Base-by-base conservation (phyloP, 1,140 invertebrate genomes). In the Hyles euphorbiae region DNA sequence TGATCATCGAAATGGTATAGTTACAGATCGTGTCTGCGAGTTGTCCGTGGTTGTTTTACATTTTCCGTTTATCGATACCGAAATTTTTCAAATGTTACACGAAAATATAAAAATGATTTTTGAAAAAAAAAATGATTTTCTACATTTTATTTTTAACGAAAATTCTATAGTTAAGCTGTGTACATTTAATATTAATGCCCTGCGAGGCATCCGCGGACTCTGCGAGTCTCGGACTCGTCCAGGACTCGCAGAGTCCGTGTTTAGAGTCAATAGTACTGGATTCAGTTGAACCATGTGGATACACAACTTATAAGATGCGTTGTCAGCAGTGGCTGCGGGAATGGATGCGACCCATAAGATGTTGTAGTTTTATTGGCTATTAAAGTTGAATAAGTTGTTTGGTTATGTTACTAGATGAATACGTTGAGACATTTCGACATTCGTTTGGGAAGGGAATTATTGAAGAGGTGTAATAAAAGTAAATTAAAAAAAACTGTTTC, bases 161-260 rank as follows among this genome's bases (percentile, higher is more conserved):
- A 70, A 82, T 78, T 84, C 78, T 75, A 77, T 87, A 87, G 81
- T 73, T 87, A 87, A 87, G 84, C 81, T 79, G 78, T 87, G 84
- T 87, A 86, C 73, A 83, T 82, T 83, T 81, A 83, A 83, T 72
- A 67, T 43, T 77, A 74, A 85, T 77, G 84, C 80, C 84, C 85
- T 22, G 22, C 33, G 9, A n/a, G 48, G 22, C 22, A 50, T 22
- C 22, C 9, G 22, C 47, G 47, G n/a, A n/a, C 9, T 48, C 5
- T 22, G 10, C 47, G 47, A 5, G 47, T 10, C 6, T 11, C 11
- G 5, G 6, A n/a, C 47, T 8, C n/a, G 47, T n/a, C 9, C 22
- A 5, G 3, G 6, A 5, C n/a, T n/a, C n/a, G 6, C 5, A 11
- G 47, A 12, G n/a, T 22, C 40, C 12, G 11, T n/a, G 4, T 40